These are phyloP conservation scores for Phalacrocorax carbo DNA, from an alignment of 2,113 vertebrate species.

Conservation along the genomic window DNA sequence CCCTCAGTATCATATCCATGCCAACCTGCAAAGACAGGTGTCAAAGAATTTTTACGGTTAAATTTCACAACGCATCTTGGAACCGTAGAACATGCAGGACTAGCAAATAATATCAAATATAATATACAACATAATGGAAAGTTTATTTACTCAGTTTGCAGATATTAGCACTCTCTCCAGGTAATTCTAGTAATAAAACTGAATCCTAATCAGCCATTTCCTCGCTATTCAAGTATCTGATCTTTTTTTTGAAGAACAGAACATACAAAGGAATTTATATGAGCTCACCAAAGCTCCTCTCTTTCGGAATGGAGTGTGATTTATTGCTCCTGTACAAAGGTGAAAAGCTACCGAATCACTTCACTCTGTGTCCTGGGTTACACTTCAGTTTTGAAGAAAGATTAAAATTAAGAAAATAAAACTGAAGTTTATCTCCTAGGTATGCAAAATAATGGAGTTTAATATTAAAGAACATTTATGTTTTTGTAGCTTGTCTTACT, in stretches of 20 bases:
- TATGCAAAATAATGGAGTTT: background rate
- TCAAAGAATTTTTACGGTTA: background rate
- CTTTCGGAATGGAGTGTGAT: background rate
- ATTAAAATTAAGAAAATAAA: background rate
- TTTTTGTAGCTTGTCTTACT: background rate
- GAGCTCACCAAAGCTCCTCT: background rate
- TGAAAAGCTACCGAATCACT: background rate
- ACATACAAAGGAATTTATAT: background rate
- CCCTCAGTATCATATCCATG: background rate
- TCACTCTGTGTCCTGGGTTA: background rate
- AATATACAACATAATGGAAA: background rate
- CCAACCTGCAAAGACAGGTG: background rate
- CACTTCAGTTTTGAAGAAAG: background rate
- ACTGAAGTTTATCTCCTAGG: background rate
- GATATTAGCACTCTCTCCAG: background rate
- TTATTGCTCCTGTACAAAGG: background rate
- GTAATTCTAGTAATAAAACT: background rate
- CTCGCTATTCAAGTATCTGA: background rate
- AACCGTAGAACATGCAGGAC: background rate
- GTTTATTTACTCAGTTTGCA: background rate
- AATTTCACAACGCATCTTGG: background rate
- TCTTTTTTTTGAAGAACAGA: background rate
- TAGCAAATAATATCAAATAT: background rate
- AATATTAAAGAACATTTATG: background rate
- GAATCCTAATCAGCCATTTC: background rate